Base-by-base conservation (phyloP, 92 coral and sea anemone genomes). In the Zoanthus solanderi region DNA sequence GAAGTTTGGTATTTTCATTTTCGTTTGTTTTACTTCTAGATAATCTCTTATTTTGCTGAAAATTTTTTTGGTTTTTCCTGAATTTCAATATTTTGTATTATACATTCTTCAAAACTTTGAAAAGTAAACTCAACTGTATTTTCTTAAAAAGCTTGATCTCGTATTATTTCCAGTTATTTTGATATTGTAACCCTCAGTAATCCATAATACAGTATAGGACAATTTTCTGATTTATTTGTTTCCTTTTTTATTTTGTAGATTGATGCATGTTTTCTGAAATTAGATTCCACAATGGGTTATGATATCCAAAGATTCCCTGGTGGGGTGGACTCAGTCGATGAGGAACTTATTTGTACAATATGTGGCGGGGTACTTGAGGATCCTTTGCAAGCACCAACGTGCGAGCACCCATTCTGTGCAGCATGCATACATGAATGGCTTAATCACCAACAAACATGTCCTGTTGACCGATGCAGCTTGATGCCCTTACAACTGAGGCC, bases 371-470 rank as follows among this genome's bases (percentile, higher is more conserved):
- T 96, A 7, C 56, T 96, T n/a, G 95, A 96, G 72, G 98, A 96
- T 30, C 98, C 98, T 0, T 86, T 96, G 3, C 98, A 96, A 72
- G 96, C 95, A 5, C 98, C 95, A 5, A 89, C 92, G 6, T 96
- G 98, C 84, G 98, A 96, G 58, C 98, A 94, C 91, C 95, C 98
- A 45, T 96, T 96, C 75, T 96, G 98, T 91, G 97, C 98, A 7
- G 91, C 93, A 17, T 96, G 98, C 52, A 96, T 96, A 44, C 97
- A 92, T 75, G 98, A 96, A 83, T 96, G 98, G 98, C 67, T 96
- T 58, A 92, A 93, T 52, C 96, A 93, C 67, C 98, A 92, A 34
- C 93, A 95, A 72, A 96, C 86, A 32, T 96, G 98, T 47, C 98
- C 98, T 1, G 91, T 94, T 3, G 97, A 95, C 87, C 89, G 98